Evolutionary conservation across 2,797 vertebrate species (phyloP).

Genomic region (Alfaro cultratus): DNA sequence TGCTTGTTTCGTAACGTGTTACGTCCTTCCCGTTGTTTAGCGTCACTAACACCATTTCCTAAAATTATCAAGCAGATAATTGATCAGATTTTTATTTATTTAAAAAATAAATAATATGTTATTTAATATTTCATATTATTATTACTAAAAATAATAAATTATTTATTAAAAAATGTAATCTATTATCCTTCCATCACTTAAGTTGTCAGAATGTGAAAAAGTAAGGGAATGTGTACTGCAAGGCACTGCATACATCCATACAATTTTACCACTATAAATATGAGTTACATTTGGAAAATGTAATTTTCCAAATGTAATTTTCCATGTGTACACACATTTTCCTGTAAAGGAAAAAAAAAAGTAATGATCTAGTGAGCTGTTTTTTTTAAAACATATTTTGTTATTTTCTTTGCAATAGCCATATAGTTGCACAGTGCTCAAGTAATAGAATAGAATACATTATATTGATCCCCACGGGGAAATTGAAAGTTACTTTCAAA

Average conservation of each 20-base stretch:
- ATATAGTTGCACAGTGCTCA: not conserved
- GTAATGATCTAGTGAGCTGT: not conserved
- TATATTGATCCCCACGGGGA: too few relatives aligned
- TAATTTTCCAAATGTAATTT: too few relatives aligned
- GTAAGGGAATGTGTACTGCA: not conserved
- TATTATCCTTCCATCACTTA: not conserved
- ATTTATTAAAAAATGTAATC: too few relatives aligned
- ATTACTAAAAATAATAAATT: too few relatives aligned
- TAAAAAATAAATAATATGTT: not conserved
- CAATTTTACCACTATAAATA: not conserved
- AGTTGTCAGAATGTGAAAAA: not conserved
- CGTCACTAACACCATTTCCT: conserved; percentile 3
- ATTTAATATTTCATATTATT: too few relatives aligned
- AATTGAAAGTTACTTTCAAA: too few relatives aligned
- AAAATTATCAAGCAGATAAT: not conserved
- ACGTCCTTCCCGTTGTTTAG: not conserved
- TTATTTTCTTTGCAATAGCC: not conserved
- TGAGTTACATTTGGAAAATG: not conserved
- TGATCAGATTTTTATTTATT: not conserved
- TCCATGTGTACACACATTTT: not conserved
- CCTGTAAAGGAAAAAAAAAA: not conserved
- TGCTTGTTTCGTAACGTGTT: not conserved
- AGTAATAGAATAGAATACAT: too few relatives aligned
- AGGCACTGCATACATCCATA: not conserved
- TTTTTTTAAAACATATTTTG: not conserved